phyloP scores from a whole-genome alignment of 2,113 vertebrate species.

The Numida meleagris region DNA sequence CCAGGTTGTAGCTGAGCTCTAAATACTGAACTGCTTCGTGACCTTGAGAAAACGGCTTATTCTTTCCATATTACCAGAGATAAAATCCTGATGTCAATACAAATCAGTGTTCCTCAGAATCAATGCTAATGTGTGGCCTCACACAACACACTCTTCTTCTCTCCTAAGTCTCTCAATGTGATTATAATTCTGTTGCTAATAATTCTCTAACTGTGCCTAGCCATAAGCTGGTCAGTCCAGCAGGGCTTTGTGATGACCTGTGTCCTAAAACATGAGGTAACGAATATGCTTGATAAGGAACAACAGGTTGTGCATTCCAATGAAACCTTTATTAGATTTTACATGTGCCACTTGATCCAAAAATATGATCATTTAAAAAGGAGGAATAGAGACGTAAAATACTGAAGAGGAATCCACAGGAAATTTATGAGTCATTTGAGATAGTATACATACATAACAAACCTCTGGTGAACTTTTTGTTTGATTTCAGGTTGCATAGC shows the following conservation, averaged over 20 bases:
- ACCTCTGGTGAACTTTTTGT: background rate
- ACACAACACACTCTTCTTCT: background rate
- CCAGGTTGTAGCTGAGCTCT: background rate
- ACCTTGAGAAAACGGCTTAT: background rate
- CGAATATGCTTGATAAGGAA: background rate
- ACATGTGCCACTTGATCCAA: rapidly evolving
- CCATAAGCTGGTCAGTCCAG: background rate
- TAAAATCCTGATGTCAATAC: background rate
- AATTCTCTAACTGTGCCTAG: background rate
- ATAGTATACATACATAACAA: background rate
- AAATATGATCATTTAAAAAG: background rate
- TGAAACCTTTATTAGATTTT: background rate
- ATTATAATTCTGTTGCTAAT: background rate
- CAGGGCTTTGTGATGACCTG: background rate
- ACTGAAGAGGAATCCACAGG: background rate
- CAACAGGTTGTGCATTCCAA: background rate
- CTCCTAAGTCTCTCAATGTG: background rate
- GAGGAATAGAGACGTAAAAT: background rate
- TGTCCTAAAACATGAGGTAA: background rate
- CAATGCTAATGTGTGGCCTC: background rate
- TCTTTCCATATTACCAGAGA: background rate
- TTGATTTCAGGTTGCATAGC: background rate
- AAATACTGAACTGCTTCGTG: background rate
- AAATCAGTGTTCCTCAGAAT: background rate
- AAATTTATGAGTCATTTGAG: background rate